Percentiles rank a stretch among this genome's conserved stretches.
Evolutionary conservation across 2,113 vertebrate species (phyloP).

Genomic region (Fulica atra): DNA sequence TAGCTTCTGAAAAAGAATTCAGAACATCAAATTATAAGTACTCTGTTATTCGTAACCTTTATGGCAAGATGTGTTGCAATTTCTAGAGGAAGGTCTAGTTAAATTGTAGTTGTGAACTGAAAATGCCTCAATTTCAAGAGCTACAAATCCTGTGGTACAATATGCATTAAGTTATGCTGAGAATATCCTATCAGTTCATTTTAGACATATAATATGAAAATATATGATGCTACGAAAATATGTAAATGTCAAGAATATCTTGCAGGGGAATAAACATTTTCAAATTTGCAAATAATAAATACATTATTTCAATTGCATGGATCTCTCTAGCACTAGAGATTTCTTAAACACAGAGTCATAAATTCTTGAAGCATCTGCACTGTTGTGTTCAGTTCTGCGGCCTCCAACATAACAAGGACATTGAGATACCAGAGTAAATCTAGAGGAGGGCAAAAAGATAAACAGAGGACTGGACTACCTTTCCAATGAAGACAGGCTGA

Average conservation of each 20-base stretch:
- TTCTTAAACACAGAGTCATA: neutral
- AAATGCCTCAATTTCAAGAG: neutral
- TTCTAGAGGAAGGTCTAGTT: neutral
- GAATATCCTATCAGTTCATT: neutral
- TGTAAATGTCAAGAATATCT: neutral
- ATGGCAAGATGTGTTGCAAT: neutral
- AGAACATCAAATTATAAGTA: neutral
- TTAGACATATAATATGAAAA: neutral
- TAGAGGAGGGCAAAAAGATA: too few species aligned
- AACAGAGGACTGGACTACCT: too few species aligned
- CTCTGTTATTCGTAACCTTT: neutral
- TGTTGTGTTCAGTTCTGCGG: too few species aligned
- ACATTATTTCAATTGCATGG: neutral
- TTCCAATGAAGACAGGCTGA: too few species aligned
- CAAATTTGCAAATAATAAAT: neutral
- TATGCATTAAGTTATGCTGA: neutral
- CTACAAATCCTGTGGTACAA: neutral
- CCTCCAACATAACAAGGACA: too few species aligned
- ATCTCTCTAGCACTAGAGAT: neutral
- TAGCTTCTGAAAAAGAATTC: neutral
- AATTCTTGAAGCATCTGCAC: neutral
- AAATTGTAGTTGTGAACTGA: neutral
- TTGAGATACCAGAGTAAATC: too few species aligned
- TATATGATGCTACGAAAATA: neutral
- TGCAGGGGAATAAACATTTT: neutral